Conservation (phyloP, 2,113 vertebrate genomes). For the Polypterus bichir region DNA sequence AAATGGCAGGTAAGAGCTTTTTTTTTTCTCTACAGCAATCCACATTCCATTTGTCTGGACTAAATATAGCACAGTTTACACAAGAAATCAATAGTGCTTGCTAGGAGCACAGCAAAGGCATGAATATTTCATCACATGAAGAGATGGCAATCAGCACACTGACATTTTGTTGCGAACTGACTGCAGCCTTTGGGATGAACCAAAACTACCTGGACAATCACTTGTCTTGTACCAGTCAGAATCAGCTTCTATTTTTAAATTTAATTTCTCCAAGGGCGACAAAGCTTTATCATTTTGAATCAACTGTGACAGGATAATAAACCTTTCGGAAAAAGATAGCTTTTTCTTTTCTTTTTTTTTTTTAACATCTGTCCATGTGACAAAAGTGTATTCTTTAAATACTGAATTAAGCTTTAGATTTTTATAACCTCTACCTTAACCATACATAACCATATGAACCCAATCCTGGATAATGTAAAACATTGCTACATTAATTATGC, state of each 20-base stretch:
- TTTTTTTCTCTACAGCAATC: constrained; percentile 59
- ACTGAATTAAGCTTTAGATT: not conserved
- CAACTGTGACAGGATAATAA: constrained; percentile 44
- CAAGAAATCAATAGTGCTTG: constrained; percentile 75
- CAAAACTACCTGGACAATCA: constrained; percentile 41
- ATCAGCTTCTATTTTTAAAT: constrained; percentile 52
- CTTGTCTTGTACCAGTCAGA: constrained; percentile 41
- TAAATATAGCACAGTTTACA: constrained; percentile 82
- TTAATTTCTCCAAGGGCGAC: constrained; percentile 53
- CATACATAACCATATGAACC: no score
- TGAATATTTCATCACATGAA: constrained; percentile 14
- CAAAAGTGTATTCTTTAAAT: not conserved
- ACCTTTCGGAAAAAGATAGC: constrained; percentile 29
- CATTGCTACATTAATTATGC: no score
- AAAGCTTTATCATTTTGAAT: constrained; percentile 47
- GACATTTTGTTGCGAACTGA: constrained; percentile 40
- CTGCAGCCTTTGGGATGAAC: constrained; percentile 40
- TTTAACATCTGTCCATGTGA: not conserved
- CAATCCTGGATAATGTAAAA: no score
- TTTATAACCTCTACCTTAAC: no score
- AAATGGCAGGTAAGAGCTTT: constrained; percentile 39
- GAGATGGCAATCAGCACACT: constrained; percentile 50
- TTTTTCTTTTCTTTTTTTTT: constrained; percentile 2
- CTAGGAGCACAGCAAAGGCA: constrained; percentile 30
- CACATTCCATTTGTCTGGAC: constrained; percentile 83